phyloP scores from a whole-genome alignment of 2,888 invertebrate genomes.

The Colostygia pectinataria region DNA sequence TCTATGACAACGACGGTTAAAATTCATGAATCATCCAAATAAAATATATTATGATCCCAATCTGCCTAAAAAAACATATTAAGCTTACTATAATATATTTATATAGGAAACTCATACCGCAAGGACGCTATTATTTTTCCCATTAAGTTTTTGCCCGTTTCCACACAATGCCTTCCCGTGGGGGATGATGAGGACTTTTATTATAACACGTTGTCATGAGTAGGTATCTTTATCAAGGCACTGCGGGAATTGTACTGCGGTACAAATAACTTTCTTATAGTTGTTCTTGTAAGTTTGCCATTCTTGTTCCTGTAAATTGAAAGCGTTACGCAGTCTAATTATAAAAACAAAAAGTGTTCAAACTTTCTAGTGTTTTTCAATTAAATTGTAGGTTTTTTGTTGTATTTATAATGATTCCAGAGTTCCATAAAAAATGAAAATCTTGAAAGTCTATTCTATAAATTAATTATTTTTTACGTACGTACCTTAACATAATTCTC shows the following conservation, averaged over 20 bases:
- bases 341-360: too few relatives aligned
- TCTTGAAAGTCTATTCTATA: too few relatives aligned
- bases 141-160: slow-evolving; percentile 18
- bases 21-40: too few relatives aligned
- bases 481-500: too few relatives aligned
- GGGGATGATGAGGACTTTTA: slow-evolving; percentile 13
- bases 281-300: slow-evolving; percentile 30
- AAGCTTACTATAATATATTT: not conserved
- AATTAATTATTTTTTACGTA: too few relatives aligned
- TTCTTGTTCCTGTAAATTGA: not conserved
- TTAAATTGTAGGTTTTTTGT: too few relatives aligned
- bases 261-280: slow-evolving; percentile 32
- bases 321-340: slow-evolving; percentile 2
- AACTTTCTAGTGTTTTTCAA: too few relatives aligned
- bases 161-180: slow-evolving; percentile 20
- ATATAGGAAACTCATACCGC: not conserved
- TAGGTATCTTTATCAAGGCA: slow-evolving; percentile 16
- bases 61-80: too few relatives aligned
- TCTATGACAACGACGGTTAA: too few relatives aligned
- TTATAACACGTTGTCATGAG: slow-evolving; percentile 19
- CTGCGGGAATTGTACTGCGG: slow-evolving; percentile 17
- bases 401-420: too few relatives aligned
- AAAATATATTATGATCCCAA: too few relatives aligned
- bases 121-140: slow-evolving; percentile 21
- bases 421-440: too few relatives aligned